Conservation (phyloP, 2,888 invertebrate species). For the Limnephilus auricula region DNA sequence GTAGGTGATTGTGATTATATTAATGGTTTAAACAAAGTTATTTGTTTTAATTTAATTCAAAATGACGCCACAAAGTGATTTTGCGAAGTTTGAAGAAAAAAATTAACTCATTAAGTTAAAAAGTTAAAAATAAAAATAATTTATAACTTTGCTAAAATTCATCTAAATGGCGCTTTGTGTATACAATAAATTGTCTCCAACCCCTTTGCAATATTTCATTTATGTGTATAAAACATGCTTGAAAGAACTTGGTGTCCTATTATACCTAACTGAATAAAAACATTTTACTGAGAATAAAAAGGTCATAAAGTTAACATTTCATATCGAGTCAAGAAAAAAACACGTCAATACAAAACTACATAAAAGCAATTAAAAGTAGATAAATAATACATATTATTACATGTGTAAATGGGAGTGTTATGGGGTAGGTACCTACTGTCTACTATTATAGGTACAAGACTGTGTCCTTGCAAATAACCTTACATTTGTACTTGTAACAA, state of each 20-base stretch:
- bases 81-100: too few species aligned
- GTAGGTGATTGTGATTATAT: too few species aligned
- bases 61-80: too few species aligned
- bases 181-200: neutral
- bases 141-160: neutral
- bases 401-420: neutral
- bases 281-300: conserved; percentile 2
- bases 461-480: conserved; percentile 51
- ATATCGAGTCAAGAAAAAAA: neutral
- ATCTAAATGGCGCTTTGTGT: neutral
- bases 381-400: neutral
- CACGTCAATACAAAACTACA: conserved; percentile 4
- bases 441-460: neutral
- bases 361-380: neutral
- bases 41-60: too few species aligned
- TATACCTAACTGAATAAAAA: neutral
- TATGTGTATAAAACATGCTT: neutral
- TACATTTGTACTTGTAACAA: conserved; percentile 52
- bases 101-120: too few species aligned
- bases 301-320: neutral
- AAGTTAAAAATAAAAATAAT: too few species aligned
- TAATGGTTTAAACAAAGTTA: too few species aligned
- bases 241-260: neutral
- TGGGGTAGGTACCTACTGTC: neutral
- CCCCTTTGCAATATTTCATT: neutral